Base-by-base conservation (phyloP, 2,113 vertebrate species). In the Callipepla californica region DNA sequence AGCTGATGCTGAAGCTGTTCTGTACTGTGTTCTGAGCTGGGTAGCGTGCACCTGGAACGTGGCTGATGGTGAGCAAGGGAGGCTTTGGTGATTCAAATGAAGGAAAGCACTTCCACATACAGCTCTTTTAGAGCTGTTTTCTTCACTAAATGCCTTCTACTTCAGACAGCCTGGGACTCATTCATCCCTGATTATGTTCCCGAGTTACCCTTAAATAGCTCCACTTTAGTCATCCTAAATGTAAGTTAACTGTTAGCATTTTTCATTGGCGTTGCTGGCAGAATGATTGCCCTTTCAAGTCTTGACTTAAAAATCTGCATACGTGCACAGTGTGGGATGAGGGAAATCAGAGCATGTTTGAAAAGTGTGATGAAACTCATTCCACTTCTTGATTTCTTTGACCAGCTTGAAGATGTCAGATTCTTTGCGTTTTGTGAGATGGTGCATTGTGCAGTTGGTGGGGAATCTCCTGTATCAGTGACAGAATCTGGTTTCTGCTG, bases 401-500 rank as follows among this genome's bases (percentile, higher is more conserved):
- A 58, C 26, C 15, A 87, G 22, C 23, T 83, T 4, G 7, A 48
- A 96, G 66, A 42, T 42, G 69, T 42, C 18, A 6, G 3, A 26
- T 26, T 68, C 19, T 23, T 85, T 32, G 19, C 3, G 21, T n/a
- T 79, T 72, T 84, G 55, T 34, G 38, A 72, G 85, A 53, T 23
- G 73, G 38, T 47, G 83, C 30, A 11, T 79, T 86, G 55, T 80
- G 65, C 38, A 48, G 48, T 50, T 7, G 48, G 28, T 15, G 34
- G 84, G 80, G 51, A 94, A 69, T 70, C 42, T 85, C 12, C n/a
- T 63, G 18, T 76, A 11, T 73, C 30, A 87, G 67, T 91, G 63
- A 88, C 30, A 74, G 67, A 80, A 80, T 85, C 86, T 92, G 91
- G 94, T 85, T 94, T 95, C 79, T 83, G 55, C 42, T 80, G 78